Evolutionary conservation across 2,888 invertebrate species (phyloP), one percentile per base, ranked within the genome.

Genomic region (Cremastobaeus sp.): DNA sequence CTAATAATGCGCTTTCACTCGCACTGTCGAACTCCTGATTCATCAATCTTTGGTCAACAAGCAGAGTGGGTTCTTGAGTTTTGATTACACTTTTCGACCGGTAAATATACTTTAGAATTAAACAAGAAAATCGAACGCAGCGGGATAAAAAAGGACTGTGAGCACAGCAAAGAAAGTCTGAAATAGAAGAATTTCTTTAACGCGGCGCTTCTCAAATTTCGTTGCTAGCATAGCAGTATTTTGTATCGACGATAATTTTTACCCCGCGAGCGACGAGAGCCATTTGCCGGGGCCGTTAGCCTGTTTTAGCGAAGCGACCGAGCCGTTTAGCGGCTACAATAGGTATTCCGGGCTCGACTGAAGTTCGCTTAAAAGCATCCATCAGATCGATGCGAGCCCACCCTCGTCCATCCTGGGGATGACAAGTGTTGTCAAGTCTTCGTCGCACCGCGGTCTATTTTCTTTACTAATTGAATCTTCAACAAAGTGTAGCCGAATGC

Each of bases 391-490:
- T 71, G 64, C 54, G 60, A 34, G 34, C 43, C 54, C 66, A 25
- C 62, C 74, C 50, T 64, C 45, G 45, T 37, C 39, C 45, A 17
- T 20, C 41, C 39, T 18, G 54, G 65, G 57, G 64, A 64, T 69
- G 64, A 57, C 64, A 60, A 65, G 57, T 55, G 52, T 57, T 65
- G 57, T 60, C 60, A 71, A 71, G 70, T 74, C 62, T 72, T 75
- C 73, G 70, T 71, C 18, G 50, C 21, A 64, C 41, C 54, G 62
- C 78, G 78, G 76, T 59, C 79, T 83, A 78, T 85, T 84, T 83
- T 84, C 83, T 77, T 83, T 84, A 81, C 83, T 85, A 85, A 85
- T 85, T 83, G 83, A 83, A 79, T 85, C 83, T 78, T 78, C 70
- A 71, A 77, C 76, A 78, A 77, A 66, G 77, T 78, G 85, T 84